Base-by-base conservation (phyloP, 2,888 invertebrate genomes). In the Pandemis corylana region DNA sequence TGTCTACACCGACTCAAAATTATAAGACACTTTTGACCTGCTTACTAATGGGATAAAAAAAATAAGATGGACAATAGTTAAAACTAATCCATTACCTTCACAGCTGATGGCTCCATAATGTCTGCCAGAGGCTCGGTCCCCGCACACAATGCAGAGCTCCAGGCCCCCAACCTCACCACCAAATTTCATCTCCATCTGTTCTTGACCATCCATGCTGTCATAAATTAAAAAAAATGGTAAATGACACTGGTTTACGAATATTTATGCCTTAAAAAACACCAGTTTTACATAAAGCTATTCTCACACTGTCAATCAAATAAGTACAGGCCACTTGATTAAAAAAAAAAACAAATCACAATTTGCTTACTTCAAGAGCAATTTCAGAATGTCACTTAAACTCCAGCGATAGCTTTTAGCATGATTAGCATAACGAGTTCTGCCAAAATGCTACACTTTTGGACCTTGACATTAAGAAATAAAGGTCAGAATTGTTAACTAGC, bases 61-160 rank as follows among this genome's bases (percentile, higher is more conserved):
- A 49, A 49, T 49, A 12, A 49, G 28, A 2, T 13, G 1, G 5
- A 49, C 12, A 13, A 49, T 49, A 13, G 28, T 59, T 28, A 2
- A 10, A 5, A 7, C 0, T 9, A 13, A 53, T 7, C 20, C 56
- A 20, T 77, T 79, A 94, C 95, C 95, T 95, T 98, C 98, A 94
- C 98, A 98, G 83, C 98, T 98, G 78, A 97, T 97, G 67, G 98
- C 98, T 71, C 99, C 99, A 92, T 99, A 99, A 85, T 99, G 99
- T 71, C 99, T 96, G 20, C 99, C 99, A 46, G 99, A 99, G 10
- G 99, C 99, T 77, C 99, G 95, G 89, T 99, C 99, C 0, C 99
- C 99, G 87, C 99, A 99, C 42, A 99, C 99, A 20, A 99, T 97
- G 90, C 99, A 99, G 69, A 98, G 95, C 90, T 99, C 99, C 81